Evolutionary conservation across 2,113 vertebrate genomes (phyloP).

Genomic region (human): DNA sequence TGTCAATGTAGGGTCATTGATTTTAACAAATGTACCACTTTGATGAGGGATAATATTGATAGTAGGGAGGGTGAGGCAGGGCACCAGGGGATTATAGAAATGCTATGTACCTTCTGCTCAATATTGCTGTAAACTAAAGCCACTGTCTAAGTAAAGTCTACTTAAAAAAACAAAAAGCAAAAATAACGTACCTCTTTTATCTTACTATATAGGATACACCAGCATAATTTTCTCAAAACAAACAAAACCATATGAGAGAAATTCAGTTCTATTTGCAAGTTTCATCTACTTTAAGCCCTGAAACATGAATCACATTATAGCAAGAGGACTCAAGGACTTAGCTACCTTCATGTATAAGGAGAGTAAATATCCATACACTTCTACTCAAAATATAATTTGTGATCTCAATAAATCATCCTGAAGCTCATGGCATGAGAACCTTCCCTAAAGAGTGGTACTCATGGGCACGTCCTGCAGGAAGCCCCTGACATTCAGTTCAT

Average conservation of each 20-base stretch:
- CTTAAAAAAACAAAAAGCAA: not conserved
- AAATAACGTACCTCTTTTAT: not conserved
- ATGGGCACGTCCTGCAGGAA: not conserved
- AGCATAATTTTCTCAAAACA: not conserved
- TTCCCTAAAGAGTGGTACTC: not conserved
- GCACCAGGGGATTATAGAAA: not conserved
- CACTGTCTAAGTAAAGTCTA: not conserved
- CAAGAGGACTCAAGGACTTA: not conserved
- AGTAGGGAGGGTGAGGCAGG: not conserved
- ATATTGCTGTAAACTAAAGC: not conserved
- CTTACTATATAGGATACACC: not conserved
- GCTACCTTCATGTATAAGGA: not conserved
- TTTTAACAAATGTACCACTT: not conserved
- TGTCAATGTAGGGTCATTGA: not conserved
- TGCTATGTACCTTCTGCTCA: not conserved
- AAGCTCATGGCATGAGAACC: not conserved
- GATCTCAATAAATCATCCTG: not conserved
- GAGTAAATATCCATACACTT: not conserved
- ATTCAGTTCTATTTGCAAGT: not conserved
- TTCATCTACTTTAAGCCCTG: not conserved
- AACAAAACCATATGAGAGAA: not conserved
- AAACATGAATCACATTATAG: not conserved
- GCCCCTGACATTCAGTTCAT: not conserved
- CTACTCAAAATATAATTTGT: not conserved
- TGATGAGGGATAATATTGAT: accelerated